A percentile compares a stretch with the other conserved stretches of the same genome.
Evolutionary conservation across 2,113 vertebrate genomes (phyloP).

Genomic region (Pyrgilauda ruficollis): DNA sequence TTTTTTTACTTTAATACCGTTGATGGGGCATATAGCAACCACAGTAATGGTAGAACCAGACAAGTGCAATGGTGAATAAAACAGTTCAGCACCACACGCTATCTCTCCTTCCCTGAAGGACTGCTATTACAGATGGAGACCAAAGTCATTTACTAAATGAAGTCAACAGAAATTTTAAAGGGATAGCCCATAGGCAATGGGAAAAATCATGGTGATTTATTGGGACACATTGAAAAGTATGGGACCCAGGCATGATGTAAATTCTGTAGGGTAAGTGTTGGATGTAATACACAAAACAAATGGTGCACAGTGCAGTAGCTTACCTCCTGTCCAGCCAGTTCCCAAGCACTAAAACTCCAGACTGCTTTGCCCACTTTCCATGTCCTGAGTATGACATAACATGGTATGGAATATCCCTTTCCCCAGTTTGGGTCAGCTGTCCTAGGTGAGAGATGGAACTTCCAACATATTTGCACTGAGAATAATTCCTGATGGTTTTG

Average conservation of each 20-base stretch:
- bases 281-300: background rate
- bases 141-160: background rate
- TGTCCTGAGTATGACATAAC: background rate
- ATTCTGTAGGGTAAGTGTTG: background rate
- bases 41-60: background rate
- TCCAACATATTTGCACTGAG: background rate
- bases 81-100: background rate
- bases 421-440: background rate
- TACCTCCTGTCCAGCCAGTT: background rate
- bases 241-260: background rate
- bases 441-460: background rate
- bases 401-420: rapidly evolving
- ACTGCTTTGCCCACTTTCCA: background rate
- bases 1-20: background rate
- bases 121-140: background rate
- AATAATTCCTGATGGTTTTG: background rate
- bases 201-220: background rate
- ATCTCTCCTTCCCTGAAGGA: background rate
- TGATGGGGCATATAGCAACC: background rate
- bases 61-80: background rate
- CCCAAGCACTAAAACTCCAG: background rate
- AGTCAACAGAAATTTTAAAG: background rate
- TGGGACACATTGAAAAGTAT: background rate
- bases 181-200: no score
- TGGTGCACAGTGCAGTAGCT: background rate